Percentiles rank a stretch among this genome's conserved stretches.
These are phyloP conservation scores for Syrphus vitripennis DNA, from an alignment of 2,888 invertebrate species.

Conservation along the genomic window DNA sequence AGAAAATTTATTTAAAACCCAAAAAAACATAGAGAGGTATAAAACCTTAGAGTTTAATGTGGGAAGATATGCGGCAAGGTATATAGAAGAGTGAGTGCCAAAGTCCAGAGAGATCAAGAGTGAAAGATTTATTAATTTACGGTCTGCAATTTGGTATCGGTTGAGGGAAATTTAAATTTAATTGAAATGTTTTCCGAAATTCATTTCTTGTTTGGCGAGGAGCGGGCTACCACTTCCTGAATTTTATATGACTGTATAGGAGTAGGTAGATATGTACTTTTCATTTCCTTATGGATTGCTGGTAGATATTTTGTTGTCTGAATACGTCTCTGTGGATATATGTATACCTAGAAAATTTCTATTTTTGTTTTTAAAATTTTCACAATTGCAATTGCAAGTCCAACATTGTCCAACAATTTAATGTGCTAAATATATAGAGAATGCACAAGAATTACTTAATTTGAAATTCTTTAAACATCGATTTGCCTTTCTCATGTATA, in stretches of 20 bases:
- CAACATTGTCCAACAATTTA: not conserved
- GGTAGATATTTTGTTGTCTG: not conserved
- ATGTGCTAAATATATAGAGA: not conserved
- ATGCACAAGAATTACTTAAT: constrained; percentile 58
- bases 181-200: constrained; percentile 41
- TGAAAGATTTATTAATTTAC: constrained; percentile 70
- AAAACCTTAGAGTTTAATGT: not conserved
- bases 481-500: constrained; percentile 5
- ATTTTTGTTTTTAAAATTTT: constrained; percentile 15
- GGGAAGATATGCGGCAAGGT: not conserved
- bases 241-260: not conserved
- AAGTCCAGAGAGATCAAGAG: constrained; percentile 46
- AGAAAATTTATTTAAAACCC: not conserved
- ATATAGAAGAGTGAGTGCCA: not conserved
- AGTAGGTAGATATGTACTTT: not conserved
- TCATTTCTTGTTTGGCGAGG: not conserved
- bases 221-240: not conserved
- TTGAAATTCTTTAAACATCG: constrained; percentile 50
- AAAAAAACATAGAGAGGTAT: not conserved
- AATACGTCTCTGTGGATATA: not conserved
- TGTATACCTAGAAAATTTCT: not conserved
- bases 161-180: constrained; percentile 60
- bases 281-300: not conserved
- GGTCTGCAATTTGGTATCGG: constrained; percentile 63
- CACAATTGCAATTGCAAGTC: not conserved